These are phyloP conservation scores for Anas platyrhynchos DNA, from an alignment of 2,113 vertebrate genomes.

Conservation along the genomic window DNA sequence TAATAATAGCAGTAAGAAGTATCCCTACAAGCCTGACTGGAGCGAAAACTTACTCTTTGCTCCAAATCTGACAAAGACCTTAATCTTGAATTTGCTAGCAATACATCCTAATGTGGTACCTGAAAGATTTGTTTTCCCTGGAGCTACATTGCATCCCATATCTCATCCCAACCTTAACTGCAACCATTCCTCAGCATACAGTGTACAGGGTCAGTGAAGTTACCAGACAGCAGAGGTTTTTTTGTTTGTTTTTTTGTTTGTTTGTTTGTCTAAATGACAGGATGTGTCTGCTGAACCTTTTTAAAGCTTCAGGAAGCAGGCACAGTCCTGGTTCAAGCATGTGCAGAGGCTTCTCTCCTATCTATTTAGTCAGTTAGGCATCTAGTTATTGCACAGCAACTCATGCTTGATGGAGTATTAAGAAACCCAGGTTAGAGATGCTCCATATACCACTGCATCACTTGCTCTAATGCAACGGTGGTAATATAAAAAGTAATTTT, in stretches of 20 bases:
- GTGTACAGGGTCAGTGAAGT: accelerated
- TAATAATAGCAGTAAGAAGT: neutral
- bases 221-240: neutral
- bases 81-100: neutral
- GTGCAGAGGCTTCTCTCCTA: neutral
- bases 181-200: neutral
- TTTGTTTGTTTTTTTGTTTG: neutral
- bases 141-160: neutral
- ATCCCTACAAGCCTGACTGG: neutral
- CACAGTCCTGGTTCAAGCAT: accelerated
- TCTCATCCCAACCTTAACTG: neutral
- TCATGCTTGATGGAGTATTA: accelerated
- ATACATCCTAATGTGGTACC: neutral
- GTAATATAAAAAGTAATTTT: neutral
- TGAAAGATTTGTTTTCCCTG: neutral
- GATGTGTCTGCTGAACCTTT: neutral
- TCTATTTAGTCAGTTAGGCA: accelerated
- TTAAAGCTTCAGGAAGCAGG: neutral
- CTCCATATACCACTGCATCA: too few species aligned
- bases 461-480: accelerated
- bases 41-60: neutral
- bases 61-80: neutral
- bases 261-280: neutral
- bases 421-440: neutral
- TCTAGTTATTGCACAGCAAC: neutral